Percentiles rank a stretch among this genome's conserved stretches.
Evolutionary conservation across 2,888 invertebrate species (phyloP).

Genomic region (Leucophenga montana): DNA sequence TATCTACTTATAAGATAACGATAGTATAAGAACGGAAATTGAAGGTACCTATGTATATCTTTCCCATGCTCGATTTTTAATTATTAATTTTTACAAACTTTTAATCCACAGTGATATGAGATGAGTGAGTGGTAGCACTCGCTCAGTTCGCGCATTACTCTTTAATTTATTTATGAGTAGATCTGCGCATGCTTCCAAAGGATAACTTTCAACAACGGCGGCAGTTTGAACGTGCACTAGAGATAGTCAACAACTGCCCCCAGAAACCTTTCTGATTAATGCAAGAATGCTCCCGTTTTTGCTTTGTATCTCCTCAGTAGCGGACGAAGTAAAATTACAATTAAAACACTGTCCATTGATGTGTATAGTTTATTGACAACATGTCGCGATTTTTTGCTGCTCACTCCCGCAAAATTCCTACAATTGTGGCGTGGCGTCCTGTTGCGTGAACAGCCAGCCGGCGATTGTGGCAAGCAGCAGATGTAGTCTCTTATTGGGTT

Average conservation of each 20-base stretch:
- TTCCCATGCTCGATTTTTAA: too few species aligned
- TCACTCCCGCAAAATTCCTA: slow-evolving; percentile 34
- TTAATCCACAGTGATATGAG: slow-evolving; percentile 3
- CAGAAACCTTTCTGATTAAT: slow-evolving; percentile 59
- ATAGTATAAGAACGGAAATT: too few species aligned
- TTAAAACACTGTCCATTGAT: slow-evolving; percentile 46
- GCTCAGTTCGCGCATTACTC: slow-evolving; percentile 48
- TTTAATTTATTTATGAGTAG: slow-evolving; percentile 36
- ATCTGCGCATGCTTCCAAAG: neutral
- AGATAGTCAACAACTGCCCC: neutral
- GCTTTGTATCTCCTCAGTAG: slow-evolving; percentile 33
- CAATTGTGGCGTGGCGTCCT: slow-evolving; percentile 26
- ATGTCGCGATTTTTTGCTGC: slow-evolving; percentile 16
- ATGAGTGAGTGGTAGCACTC: slow-evolving; percentile 42
- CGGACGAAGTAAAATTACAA: slow-evolving; percentile 45
- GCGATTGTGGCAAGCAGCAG: neutral
- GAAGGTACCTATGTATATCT: too few species aligned
- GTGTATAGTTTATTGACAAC: slow-evolving; percentile 34
- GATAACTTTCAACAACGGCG: too few species aligned
- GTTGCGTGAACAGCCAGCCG: slow-evolving; percentile 3
- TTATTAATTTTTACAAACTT: too few species aligned
- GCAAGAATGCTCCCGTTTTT: slow-evolving; percentile 61
- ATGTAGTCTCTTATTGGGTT: slow-evolving; percentile 12
- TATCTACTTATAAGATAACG: too few species aligned
- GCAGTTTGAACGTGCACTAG: neutral